Evolutionary conservation across 2,888 invertebrate species (phyloP).

Genomic region (Cataglyphis cursor): DNA sequence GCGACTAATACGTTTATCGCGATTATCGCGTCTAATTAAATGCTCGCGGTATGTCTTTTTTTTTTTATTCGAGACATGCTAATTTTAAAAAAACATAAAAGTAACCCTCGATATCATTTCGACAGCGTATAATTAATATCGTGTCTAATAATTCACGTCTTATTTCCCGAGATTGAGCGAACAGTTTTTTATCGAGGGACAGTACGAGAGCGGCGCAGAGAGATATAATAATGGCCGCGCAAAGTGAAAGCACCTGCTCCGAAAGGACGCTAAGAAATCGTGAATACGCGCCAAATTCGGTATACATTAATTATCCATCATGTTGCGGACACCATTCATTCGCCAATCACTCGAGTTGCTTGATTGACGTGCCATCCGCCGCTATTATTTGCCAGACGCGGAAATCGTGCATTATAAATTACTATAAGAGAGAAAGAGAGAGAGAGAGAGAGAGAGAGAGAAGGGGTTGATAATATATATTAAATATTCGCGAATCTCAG

Average conservation of each 20-base stretch:
- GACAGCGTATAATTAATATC: neutral
- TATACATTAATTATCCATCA: conserved; percentile 42
- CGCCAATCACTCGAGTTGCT: conserved; percentile 3
- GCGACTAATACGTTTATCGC: conserved; percentile 23
- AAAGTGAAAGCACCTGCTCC: conserved; percentile 43
- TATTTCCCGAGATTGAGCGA: neutral
- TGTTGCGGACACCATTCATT: conserved; percentile 13
- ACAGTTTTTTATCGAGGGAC: too few species aligned
- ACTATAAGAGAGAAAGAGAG: neutral
- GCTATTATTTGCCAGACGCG: conserved; percentile 9
- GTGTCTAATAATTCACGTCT: neutral
- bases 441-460: neutral
- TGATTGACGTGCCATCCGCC: neutral
- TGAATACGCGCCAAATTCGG: conserved; percentile 38
- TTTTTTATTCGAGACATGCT: neutral
- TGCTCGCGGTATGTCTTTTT: neutral
- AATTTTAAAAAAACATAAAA: neutral
- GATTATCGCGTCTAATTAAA: conserved; percentile 8
- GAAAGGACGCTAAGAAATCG: conserved; percentile 14
- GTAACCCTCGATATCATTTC: neutral
- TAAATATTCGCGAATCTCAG: neutral
- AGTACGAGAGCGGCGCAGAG: conserved; percentile 3
- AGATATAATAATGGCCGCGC: conserved; percentile 18
- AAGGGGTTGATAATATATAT: neutral
- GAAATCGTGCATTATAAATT: neutral